Conservation (phyloP, 2,888 invertebrate genomes). For the Notodonta ziczac region DNA sequence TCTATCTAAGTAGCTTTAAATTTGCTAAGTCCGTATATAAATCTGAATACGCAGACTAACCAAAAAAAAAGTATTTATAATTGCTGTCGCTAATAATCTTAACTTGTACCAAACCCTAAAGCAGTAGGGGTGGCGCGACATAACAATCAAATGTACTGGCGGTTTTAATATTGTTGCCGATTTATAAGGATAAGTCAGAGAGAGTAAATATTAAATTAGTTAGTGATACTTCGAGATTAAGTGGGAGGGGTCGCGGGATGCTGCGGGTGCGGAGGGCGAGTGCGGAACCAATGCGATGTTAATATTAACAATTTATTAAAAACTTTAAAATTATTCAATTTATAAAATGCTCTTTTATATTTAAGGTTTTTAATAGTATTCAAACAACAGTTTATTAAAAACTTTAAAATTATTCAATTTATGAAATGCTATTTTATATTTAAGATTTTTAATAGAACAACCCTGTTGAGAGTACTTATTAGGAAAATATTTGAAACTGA, state of each 20-base stretch:
- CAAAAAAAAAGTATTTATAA: too few relatives aligned
- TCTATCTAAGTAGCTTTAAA: too few relatives aligned
- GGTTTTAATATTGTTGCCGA: conserved; percentile 84
- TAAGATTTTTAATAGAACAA: not conserved
- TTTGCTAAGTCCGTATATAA: too few relatives aligned
- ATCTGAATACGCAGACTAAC: too few relatives aligned
- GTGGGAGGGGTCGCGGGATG: conserved; percentile 63
- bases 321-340: not conserved
- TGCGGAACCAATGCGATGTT: conserved; percentile 30
- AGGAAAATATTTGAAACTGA: too few relatives aligned
- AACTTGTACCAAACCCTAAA: conserved; percentile 45
- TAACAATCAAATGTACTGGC: conserved; percentile 79
- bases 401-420: not conserved
- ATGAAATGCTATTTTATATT: not conserved
- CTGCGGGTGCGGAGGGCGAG: conserved; percentile 21
- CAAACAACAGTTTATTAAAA: not conserved
- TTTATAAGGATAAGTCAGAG: conserved; percentile 83
- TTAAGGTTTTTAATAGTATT: not conserved
- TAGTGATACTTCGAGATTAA: conserved; percentile 80
- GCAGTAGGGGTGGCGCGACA: conserved; percentile 63
- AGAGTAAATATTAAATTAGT: conserved; percentile 84
- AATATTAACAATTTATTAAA: not conserved
- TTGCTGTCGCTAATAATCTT: conserved; percentile 19
- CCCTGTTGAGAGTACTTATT: too few relatives aligned
- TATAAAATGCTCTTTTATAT: not conserved